Percentiles rank a stretch among this genome's conserved stretches.
These are phyloP conservation scores for Oncopodura yosiiana DNA, from an alignment of 1,140 invertebrate genomes.

Conservation along the genomic window DNA sequence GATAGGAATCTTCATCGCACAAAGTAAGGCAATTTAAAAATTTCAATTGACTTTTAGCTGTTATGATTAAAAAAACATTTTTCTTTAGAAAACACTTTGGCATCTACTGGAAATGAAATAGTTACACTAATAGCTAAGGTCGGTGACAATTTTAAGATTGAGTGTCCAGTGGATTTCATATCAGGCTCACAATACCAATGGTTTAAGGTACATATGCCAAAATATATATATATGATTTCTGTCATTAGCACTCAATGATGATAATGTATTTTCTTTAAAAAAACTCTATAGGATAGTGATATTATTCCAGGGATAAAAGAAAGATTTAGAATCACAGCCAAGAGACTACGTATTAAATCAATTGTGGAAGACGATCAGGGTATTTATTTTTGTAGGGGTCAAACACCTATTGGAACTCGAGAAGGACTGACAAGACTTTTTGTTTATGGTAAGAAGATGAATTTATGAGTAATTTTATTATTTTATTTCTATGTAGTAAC, in stretches of 20 bases:
- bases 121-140: conserved; percentile 5
- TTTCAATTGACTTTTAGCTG: too few species aligned
- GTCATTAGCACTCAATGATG: background rate
- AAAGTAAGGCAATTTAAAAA: too few species aligned
- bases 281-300: too few species aligned
- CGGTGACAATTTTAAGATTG: conserved; percentile 20
- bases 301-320: too few species aligned
- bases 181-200: conserved; percentile 18
- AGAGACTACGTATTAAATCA: conserved; percentile 38
- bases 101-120: conserved; percentile 13
- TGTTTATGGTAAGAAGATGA: conserved; percentile 28
- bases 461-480: too few species aligned
- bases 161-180: conserved; percentile 24
- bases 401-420: conserved; percentile 33
- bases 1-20: too few species aligned
- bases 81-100: too few species aligned
- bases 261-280: too few species aligned
- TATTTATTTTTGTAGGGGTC: conserved; percentile 30
- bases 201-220: conserved; percentile 19
- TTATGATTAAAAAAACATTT: too few species aligned
- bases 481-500: too few species aligned
- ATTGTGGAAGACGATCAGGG: conserved; percentile 28
- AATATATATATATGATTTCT: background rate
- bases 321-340: conserved; percentile 24
- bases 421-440: conserved; percentile 24